Percentiles rank a stretch among this genome's conserved stretches.
phyloP scores from a whole-genome alignment of 2,888 invertebrate genomes.

The Campopleginae sp. region DNA sequence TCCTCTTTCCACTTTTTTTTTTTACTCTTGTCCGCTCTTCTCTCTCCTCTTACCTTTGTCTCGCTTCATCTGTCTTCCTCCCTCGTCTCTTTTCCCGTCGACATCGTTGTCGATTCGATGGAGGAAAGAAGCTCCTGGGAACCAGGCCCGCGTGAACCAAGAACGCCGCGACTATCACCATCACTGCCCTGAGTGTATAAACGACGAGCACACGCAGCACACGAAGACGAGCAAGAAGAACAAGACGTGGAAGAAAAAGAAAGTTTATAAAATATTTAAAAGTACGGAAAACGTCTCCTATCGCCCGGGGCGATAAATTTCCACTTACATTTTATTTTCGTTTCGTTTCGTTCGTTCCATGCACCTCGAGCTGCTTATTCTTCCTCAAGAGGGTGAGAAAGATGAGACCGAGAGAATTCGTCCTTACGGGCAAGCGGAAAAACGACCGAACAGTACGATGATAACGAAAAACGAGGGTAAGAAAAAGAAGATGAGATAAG shows the following conservation, averaged over 20 bases:
- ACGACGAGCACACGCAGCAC: conserved; percentile 51
- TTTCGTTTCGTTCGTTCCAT: conserved; percentile 78
- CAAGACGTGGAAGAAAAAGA: conserved; percentile 75
- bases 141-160: conserved; percentile 66
- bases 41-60: conserved; percentile 65
- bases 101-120: conserved; percentile 71
- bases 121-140: conserved; percentile 75
- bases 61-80: conserved; percentile 29
- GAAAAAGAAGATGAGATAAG: conserved; percentile 36
- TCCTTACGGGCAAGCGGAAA: conserved; percentile 65
- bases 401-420: conserved; percentile 62
- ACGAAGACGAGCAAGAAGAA: conserved; percentile 71
- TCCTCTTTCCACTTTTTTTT: conserved; percentile 67
- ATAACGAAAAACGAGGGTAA: conserved; percentile 2
- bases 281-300: conserved; percentile 84
- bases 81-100: conserved; percentile 56
- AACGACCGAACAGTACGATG: conserved; percentile 60
- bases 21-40: conserved; percentile 57
- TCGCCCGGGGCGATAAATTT: conserved; percentile 84
- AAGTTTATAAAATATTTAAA: conserved; percentile 85
- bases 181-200: conserved; percentile 49
- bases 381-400: conserved; percentile 55
- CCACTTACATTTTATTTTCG: conserved; percentile 84
- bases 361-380: conserved; percentile 73
- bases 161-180: conserved; percentile 35